phyloP scores from a whole-genome alignment of 2,113 vertebrate genomes.

The Sylvilagus bachmani region DNA sequence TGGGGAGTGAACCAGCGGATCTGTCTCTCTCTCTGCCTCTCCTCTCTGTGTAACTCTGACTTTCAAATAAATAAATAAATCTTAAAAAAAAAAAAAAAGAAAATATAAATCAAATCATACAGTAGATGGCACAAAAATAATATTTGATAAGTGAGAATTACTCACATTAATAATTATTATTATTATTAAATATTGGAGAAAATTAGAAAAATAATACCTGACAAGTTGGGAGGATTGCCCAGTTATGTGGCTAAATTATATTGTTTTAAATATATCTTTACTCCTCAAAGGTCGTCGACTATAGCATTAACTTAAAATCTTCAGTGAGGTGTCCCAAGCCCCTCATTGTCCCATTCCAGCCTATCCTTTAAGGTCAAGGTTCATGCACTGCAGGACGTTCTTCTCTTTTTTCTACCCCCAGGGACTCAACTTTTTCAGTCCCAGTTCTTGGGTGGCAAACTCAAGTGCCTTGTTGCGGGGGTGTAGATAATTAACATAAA shows the following conservation, averaged over 20 bases:
- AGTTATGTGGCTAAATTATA: not conserved
- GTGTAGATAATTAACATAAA: conserved; percentile 47
- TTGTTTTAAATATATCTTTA: conserved; percentile 39
- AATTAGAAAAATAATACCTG: not conserved
- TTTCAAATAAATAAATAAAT: no score
- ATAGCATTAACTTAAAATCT: not conserved
- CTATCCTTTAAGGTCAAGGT: not conserved
- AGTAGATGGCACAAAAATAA: not conserved
- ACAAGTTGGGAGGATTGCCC: not conserved
- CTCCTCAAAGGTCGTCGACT: not conserved
- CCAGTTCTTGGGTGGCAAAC: not conserved
- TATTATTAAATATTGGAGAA: not conserved
- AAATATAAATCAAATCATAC: conserved; percentile 10
- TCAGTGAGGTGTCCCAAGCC: not conserved
- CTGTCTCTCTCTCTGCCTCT: no score
- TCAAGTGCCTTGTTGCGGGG: not conserved
- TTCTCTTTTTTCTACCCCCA: not conserved
- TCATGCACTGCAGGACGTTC: not conserved
- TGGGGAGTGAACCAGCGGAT: no score
- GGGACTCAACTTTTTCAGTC: not conserved
- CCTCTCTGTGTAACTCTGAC: no score
- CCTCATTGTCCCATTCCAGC: conserved; percentile 16
- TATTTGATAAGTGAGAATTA: not conserved
- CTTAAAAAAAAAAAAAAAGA: not conserved
- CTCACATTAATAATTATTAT: not conserved